Evolutionary conservation across 1,140 invertebrate genomes (phyloP), one percentile per base, ranked within the genome.

Genomic region (Pentalonia nigronervosa): DNA sequence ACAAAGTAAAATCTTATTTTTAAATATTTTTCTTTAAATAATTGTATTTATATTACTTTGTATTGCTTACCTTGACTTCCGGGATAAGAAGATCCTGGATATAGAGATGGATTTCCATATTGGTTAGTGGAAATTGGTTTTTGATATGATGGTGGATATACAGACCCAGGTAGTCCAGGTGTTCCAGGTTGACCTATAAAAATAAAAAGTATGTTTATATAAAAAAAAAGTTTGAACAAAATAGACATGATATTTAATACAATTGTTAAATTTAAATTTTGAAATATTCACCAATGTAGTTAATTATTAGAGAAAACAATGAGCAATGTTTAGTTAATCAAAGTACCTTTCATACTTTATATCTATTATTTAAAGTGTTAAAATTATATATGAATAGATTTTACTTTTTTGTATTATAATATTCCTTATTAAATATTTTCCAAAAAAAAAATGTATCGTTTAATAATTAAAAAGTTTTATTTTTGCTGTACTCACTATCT

Each of bases 151-250:
- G 94, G 94, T 89, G 67, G 89, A 1, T 90, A 90, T 60, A 7
- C 25, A 67, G 91, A 87, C 93, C 94, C 94, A 90, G 94, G 94
- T 88, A 91, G 86, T 53, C 94, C 94, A 93, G 94, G 94, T 14
- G 93, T 67, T 67, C 94, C 94, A 76, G 94, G 94, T 93, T 94
- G 94, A 88, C 94, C 94, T 84, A 88, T 81, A 4, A 76, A 94
- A 83, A 83, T 34, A 21, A 91, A 9, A 83, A 53, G 9, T 2
- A 45, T 20, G 30, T 91, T 36, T 48, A 50, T 8, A n/a, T 21
- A 87, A 36, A 87, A 48, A n/a, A 84, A 81, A 81, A 81, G n/a
- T 34, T 7, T 34, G 3, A 67, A 67, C 9, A 14, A 9, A 67
- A 67, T n/a, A 67, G 30, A 30, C 0, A 76, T 17, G 14, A 17